A percentile compares a stretch with the other conserved stretches of the same genome.
Evolutionary conservation across 2,888 invertebrate genomes (phyloP).

Genomic region (Phaedon cochleariae): DNA sequence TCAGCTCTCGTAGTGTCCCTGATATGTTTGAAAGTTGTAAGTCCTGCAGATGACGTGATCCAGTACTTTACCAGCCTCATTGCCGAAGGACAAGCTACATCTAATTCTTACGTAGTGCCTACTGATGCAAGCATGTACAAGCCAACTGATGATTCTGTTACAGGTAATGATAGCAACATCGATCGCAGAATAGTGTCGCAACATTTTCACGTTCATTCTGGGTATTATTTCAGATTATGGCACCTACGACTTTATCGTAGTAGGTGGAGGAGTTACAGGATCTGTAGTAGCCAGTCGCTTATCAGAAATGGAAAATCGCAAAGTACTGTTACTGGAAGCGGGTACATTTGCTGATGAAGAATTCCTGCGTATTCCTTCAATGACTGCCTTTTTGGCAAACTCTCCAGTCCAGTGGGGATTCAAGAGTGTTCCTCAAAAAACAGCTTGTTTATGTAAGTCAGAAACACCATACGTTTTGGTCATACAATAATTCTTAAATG

Average conservation of each 20-base stretch:
- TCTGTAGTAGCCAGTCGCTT: slow-evolving; percentile 35
- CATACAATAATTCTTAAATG: too few species aligned
- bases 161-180: too few species aligned
- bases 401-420: not conserved
- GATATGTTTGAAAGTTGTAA: not conserved
- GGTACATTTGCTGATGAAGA: slow-evolving; percentile 37
- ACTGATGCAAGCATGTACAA: not conserved
- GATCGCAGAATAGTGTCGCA: too few species aligned
- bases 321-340: slow-evolving; percentile 41
- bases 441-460: not conserved
- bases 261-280: slow-evolving; percentile 35
- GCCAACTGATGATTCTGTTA: not conserved
- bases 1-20: not conserved
- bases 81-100: not conserved
- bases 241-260: slow-evolving; percentile 32
- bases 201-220: too few species aligned
- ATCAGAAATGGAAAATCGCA: slow-evolving; percentile 28
- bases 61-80: not conserved
- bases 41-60: not conserved
- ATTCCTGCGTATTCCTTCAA: not conserved
- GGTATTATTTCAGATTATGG: slow-evolving; percentile 22
- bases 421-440: slow-evolving; percentile 8
- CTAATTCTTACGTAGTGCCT: not conserved
- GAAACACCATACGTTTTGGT: too few species aligned
- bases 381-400: not conserved